Conservation (phyloP, 2,797 vertebrate species). For the Hemitrygon akajei region DNA sequence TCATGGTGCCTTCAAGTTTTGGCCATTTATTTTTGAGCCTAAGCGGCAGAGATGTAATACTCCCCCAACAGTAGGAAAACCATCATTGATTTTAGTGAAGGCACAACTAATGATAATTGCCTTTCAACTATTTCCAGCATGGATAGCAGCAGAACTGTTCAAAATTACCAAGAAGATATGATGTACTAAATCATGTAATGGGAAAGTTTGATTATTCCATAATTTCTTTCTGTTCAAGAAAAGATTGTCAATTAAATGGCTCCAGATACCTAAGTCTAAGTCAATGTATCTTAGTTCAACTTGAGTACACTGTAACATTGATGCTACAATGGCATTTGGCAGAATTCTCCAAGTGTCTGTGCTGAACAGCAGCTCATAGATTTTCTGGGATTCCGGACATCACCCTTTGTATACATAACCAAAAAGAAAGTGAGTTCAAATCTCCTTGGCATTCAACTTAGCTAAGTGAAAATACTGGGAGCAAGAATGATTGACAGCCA, state of each 20-base stretch:
- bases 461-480: not conserved
- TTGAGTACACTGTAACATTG: not conserved
- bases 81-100: not conserved
- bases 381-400: not conserved
- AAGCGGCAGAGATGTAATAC: not conserved
- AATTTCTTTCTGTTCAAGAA: not conserved
- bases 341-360: not conserved
- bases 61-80: not conserved
- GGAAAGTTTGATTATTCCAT: not conserved
- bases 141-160: not conserved
- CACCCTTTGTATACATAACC: not conserved
- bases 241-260: not conserved
- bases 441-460: not conserved
- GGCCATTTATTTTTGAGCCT: not conserved
- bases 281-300: not conserved
- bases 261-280: not conserved
- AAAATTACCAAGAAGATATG: not conserved
- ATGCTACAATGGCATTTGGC: not conserved
- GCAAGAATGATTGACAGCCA: constrained; percentile 1
- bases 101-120: not conserved
- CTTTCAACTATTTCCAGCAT: not conserved
- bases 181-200: not conserved
- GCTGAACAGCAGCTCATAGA: not conserved
- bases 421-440: not conserved
- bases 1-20: not conserved